Evolutionary conservation across 2,888 invertebrate genomes (phyloP).

Genomic region (Pseudococcus longispinus): DNA sequence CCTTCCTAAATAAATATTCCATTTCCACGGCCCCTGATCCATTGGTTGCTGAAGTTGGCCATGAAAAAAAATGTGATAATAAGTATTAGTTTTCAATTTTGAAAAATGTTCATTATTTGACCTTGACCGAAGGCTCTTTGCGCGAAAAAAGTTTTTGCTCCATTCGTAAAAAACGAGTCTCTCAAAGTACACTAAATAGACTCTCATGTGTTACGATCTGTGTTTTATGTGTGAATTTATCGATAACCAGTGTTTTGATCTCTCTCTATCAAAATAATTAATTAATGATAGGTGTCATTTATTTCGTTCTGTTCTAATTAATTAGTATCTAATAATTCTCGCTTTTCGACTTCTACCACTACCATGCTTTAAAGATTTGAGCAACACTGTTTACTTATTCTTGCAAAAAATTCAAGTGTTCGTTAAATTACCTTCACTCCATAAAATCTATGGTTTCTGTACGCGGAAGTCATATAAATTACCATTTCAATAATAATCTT

Average conservation of each 20-base stretch:
- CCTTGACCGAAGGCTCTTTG: no score
- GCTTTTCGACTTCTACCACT: neutral
- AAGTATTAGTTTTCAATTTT: no score
- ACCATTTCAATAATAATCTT: neutral
- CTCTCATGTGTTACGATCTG: no score
- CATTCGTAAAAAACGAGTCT: no score
- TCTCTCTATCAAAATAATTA: neutral
- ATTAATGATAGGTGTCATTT: slow-evolving; percentile 2
- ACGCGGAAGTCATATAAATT: neutral
- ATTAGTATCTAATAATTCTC: neutral
- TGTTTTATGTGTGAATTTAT: neutral
- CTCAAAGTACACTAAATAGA: no score
- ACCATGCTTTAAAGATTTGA: neutral
- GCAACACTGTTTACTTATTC: neutral
- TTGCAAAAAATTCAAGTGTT: neutral
- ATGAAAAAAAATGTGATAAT: no score
- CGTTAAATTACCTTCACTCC: neutral
- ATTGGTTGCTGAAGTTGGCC: no score
- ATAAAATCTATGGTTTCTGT: neutral
- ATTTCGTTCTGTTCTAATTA: neutral
- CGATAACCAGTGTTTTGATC: neutral
- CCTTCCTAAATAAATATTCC: no score
- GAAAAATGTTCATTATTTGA: no score
- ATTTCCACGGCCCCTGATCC: no score
- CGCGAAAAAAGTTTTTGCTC: no score